Conservation (phyloP, 2,888 invertebrate species). For the Drosophila buzzatii region DNA sequence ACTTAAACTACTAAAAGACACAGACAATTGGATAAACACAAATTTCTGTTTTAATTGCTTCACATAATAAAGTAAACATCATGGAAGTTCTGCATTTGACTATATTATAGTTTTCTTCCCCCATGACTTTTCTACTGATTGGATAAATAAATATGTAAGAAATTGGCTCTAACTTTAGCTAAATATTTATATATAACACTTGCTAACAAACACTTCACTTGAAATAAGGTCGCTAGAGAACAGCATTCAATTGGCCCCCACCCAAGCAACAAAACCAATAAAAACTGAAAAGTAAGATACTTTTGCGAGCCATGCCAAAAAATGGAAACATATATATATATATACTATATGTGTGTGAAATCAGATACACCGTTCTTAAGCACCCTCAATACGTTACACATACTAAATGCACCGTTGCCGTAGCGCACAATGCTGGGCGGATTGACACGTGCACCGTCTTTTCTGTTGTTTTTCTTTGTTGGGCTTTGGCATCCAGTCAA, state of each 20-base stretch:
- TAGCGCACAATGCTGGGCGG: constrained; percentile 43
- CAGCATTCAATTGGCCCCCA: constrained; percentile 42
- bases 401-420: constrained; percentile 40
- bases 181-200: constrained; percentile 20
- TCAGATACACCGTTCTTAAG: constrained; percentile 25
- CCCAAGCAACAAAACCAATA: constrained; percentile 10
- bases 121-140: constrained; percentile 18
- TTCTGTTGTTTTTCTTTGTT: background rate
- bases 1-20: constrained; percentile 3
- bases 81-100: constrained; percentile 23
- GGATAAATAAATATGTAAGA: background rate
- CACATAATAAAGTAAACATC: background rate
- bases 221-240: constrained; percentile 40
- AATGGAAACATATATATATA: background rate
- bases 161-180: constrained; percentile 42
- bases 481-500: constrained; percentile 54
- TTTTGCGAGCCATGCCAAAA: constrained; percentile 16
- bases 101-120: constrained; percentile 22
- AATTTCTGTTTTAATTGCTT: background rate
- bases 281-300: constrained; percentile 6
- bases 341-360: constrained; percentile 3
- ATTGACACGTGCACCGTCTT: constrained; percentile 53
- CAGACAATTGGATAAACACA: constrained; percentile 19
- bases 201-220: constrained; percentile 28
- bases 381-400: constrained; percentile 29